Conservation (phyloP, 2,113 vertebrate genomes). For the Apeltes quadracus region DNA sequence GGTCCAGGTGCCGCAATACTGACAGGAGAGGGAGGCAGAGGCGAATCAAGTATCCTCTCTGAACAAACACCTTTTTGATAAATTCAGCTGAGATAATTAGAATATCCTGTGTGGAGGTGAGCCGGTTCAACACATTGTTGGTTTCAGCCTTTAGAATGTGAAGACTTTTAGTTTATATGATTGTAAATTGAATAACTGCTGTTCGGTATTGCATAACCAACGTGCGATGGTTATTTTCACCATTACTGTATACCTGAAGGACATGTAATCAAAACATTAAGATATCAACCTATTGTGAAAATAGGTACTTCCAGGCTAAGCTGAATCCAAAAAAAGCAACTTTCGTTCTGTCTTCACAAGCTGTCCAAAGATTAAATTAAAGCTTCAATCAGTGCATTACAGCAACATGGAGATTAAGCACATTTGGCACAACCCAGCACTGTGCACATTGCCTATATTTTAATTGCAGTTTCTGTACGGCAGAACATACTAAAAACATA, state of each 20-base stretch:
- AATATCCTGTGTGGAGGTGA: not conserved
- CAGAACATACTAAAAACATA: not conserved
- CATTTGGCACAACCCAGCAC: conserved; percentile 1
- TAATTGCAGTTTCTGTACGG: not conserved
- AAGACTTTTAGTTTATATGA: not conserved
- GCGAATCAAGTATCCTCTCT: conserved; percentile 1
- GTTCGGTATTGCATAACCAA: not conserved
- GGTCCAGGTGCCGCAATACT: not conserved
- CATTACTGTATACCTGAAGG: not conserved
- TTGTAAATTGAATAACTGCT: not conserved
- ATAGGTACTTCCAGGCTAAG: not conserved
- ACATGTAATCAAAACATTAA: not conserved
- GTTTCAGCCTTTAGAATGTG: not conserved
- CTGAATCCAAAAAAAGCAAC: not conserved
- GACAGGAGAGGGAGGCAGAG: conserved; percentile 2
- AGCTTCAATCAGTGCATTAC: not conserved
- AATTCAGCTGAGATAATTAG: conserved; percentile 15
- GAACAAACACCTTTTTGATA: conserved; percentile 1
- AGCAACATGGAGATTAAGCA: conserved; percentile 3
- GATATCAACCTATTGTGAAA: not conserved
- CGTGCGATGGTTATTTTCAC: not conserved
- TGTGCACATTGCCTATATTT: not conserved
- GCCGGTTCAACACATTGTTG: not conserved
- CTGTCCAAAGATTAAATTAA: not conserved
- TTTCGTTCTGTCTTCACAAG: not conserved